Conservation (phyloP, 2,888 invertebrate species). For the Myopa tessellatipennis region DNA sequence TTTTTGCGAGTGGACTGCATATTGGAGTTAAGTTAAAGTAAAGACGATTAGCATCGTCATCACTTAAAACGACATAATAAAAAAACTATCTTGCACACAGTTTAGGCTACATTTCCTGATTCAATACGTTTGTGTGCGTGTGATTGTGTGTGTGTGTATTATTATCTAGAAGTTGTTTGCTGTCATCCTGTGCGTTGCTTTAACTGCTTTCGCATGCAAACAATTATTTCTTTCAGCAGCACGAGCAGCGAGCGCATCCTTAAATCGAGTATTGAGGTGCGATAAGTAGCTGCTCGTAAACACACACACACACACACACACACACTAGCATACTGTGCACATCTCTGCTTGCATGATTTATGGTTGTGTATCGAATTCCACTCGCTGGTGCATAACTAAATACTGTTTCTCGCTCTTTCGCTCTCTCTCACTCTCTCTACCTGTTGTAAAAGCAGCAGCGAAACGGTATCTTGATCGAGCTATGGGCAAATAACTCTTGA, state of each 20-base stretch:
- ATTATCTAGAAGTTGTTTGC: no score
- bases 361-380: conserved; percentile 3
- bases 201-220: no score
- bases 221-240: background rate
- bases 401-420: background rate
- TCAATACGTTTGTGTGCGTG: no score
- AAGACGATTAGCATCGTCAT: no score
- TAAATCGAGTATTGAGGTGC: conserved; percentile 48
- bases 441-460: conserved; percentile 22
- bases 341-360: conserved; percentile 26
- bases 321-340: background rate
- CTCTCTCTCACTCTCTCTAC: background rate
- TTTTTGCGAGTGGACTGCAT: no score
- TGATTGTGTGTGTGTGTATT: no score
- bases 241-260: conserved; percentile 25
- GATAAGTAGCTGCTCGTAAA: conserved; percentile 49
- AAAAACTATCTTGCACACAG: no score
- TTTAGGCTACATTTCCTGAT: no score
- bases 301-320: conserved; percentile 9
- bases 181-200: no score
- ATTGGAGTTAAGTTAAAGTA: no score
- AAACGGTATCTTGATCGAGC: conserved; percentile 27
- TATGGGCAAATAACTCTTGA: conserved; percentile 27
- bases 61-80: no score
- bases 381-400: background rate